A percentile compares a stretch with the other conserved stretches of the same genome.
These are phyloP conservation scores for Hylomyscus alleni DNA, from an alignment of 2,797 vertebrate species.

Conservation along the genomic window DNA sequence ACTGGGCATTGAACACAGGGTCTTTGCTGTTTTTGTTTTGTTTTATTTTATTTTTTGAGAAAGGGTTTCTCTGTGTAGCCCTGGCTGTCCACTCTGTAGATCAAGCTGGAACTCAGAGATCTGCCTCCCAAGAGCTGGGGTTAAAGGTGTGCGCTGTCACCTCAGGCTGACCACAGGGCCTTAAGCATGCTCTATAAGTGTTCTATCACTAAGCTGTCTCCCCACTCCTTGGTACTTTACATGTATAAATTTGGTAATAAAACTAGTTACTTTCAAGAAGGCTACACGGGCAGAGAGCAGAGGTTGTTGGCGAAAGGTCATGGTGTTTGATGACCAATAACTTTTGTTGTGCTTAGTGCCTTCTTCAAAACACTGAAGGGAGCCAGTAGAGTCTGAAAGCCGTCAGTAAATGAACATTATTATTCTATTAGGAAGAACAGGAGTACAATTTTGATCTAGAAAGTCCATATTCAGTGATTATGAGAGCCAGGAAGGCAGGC, in stretches of 20 bases:
- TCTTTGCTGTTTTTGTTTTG: neutral
- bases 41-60: neutral
- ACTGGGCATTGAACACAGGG: neutral
- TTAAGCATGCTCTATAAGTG: neutral
- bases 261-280: neutral
- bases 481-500: constrained; percentile 80
- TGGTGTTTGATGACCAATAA: neutral
- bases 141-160: neutral
- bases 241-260: neutral
- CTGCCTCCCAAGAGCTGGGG: neutral
- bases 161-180: neutral
- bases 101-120: neutral
- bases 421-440: constrained; percentile 14
- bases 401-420: neutral
- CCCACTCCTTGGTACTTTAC: neutral
- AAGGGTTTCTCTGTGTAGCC: neutral
- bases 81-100: neutral
- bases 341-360: neutral
- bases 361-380: constrained; percentile 2
- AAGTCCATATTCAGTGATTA: constrained; percentile 53
- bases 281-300: neutral
- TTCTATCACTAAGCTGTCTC: neutral
- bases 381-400: constrained; percentile 34
- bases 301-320: neutral
- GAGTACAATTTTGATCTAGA: constrained; percentile 32